These are phyloP conservation scores for Chaenogobius annularis DNA, from an alignment of 2,113 vertebrate species.

Conservation along the genomic window DNA sequence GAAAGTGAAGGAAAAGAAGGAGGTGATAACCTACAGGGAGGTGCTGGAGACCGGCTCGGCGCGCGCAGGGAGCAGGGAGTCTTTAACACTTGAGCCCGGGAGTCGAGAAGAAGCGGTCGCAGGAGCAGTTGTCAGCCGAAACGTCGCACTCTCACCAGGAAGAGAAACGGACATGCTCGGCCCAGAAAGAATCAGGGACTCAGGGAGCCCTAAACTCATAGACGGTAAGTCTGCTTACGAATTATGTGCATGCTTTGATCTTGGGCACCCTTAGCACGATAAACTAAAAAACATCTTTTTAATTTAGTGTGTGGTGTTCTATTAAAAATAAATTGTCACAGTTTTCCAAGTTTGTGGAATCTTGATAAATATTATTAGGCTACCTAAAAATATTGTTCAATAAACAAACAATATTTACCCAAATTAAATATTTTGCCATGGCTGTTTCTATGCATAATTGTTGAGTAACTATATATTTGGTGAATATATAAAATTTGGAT, in stretches of 20 bases:
- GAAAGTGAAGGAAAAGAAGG: slow-evolving; percentile 98
- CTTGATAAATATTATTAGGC: not conserved
- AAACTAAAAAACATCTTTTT: not conserved
- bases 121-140: slow-evolving; percentile 76
- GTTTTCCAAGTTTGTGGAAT: not conserved
- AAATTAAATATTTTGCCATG: not conserved
- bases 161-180: slow-evolving; percentile 90
- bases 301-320: not conserved
- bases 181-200: slow-evolving; percentile 85
- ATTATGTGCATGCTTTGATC: not conserved
- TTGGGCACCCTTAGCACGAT: not conserved
- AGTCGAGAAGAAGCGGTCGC: slow-evolving; percentile 82
- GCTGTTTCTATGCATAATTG: not conserved
- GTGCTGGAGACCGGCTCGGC: slow-evolving; percentile 92
- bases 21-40: slow-evolving; percentile 94
- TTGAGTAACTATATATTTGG: not conserved
- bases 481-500: not conserved
- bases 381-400: not conserved
- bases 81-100: slow-evolving; percentile 77
- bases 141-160: slow-evolving; percentile 83
- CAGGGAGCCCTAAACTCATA: slow-evolving; percentile 90
- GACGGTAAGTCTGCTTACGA: slow-evolving; percentile 82
- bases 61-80: slow-evolving; percentile 82
- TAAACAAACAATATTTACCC: not conserved
- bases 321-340: not conserved